Base-by-base conservation (phyloP, 2,888 invertebrate species). In the Agrotis segetum region DNA sequence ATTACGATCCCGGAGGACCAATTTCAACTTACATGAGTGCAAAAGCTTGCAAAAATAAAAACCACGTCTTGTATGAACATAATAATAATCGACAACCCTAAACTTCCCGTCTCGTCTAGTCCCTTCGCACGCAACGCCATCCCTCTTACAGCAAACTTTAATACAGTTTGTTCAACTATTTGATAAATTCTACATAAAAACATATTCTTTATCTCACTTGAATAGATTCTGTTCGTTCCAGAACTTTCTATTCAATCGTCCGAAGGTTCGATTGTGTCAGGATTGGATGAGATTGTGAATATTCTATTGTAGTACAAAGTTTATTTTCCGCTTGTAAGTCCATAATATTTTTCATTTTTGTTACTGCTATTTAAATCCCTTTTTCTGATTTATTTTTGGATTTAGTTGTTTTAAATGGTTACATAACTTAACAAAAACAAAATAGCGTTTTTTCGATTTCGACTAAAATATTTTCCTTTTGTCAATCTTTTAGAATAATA, bases 81-180 rank as follows among this genome's bases (percentile, higher is more conserved):
- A 34, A 34, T 34, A 34, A 40, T 40, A 1, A 9, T 40, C 14
- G 29, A 1, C 70, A 84, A 34, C 82, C 78, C 68, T 75, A 34
- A 0, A 5, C 9, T 7, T 16, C 17, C 29, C 50, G 13, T 34
- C 13, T 34, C 76, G 72, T 75, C n/a, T 44, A 77, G 77, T 75
- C 82, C 77, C 80, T 81, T 80, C 50, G 34, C 79, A 79, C 83
- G 72, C 79, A 77, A 67, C 74, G 74, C 84, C 82, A 84, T 84
- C 82, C 72, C 82, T 83, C 81, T 77, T 60, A 50, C 34, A 74
- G 71, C 59, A 66, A 89, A 89, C 84, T 89, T 88, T 87, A 87
- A 89, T 88, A 88, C 79, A 89, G 85, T 90, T 90, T 85, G 80
- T 68, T 74, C 67, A 83, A 88, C 85, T 87, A 84, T 88, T 88